Evolutionary conservation across 2,113 vertebrate species (phyloP), one percentile per base, ranked within the genome.

Genomic region (Oreochromis aureus): DNA sequence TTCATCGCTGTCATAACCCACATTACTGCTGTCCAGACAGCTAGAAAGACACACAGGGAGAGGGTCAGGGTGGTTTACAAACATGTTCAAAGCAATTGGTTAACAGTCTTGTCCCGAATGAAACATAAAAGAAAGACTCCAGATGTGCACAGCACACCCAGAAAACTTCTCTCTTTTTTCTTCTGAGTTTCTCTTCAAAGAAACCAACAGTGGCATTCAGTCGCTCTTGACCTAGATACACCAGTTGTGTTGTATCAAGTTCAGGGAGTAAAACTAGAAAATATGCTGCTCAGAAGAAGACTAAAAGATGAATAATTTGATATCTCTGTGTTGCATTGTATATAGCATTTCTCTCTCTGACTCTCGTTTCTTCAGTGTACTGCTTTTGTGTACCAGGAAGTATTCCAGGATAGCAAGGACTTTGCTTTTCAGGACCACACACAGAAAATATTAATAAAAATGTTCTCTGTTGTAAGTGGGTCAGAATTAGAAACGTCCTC

Each of bases 1-100:
- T 3, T 99, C 98, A 0, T 99, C 98, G 0, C 98, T 99, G 95
- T 99, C 98, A 0, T 99, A 99, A 92, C 97, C 98, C 79, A 96
- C 90, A 3, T 91, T 95, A 56, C 96, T 97, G 96, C 97, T 98
- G 89, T 99, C 98, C 93, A 98, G 90, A 39, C 98, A 98, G 95
- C 98, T 99, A 94, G 0, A 22, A 58, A 19, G 63, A 92, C 34
- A 93, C 55, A 88, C 10, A 46, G 59, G 36, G 19, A 54, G 46
- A 80, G 41, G 11, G 36, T 80, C 73, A 86, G 39, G 51, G 80
- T 10, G 32, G 10, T 22, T 85, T 51, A 81, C 6, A 34, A n/a
- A 34, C 51, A 54, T 58, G 55, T 89, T 58, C 19, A 6, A 86
- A 15, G 34, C 6, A 87, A 59, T 30, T 7, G 27, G n/a, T 58